Conservation (phyloP, 2,797 vertebrate species). For the Mionectes olivaceus region DNA sequence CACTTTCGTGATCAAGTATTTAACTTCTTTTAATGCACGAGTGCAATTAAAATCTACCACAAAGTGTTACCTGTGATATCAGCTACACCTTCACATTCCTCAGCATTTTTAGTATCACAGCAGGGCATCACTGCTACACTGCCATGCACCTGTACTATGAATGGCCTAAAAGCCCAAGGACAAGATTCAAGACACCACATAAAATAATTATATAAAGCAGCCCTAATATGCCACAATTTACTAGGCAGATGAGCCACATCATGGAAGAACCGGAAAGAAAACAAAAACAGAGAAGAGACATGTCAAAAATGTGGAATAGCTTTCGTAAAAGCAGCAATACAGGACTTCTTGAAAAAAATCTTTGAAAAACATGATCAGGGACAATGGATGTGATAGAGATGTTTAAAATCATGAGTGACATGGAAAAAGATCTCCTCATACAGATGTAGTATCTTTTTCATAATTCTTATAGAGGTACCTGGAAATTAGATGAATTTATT, state of each 20-base stretch:
- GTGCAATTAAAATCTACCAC: neutral
- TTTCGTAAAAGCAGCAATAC: neutral
- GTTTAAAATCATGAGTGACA: neutral
- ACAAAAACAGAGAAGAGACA: neutral
- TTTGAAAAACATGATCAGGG: neutral
- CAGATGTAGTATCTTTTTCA: neutral
- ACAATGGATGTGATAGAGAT: neutral
- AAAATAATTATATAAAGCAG: neutral
- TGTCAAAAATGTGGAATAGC: neutral
- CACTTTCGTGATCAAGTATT: neutral
- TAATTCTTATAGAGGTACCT: neutral
- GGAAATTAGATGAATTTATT: neutral
- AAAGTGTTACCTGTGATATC: neutral
- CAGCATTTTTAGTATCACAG: neutral
- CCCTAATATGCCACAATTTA: neutral
- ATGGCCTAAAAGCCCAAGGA: neutral
- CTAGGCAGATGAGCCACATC: rapidly evolving
- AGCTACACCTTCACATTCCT: neutral
- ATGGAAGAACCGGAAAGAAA: neutral
- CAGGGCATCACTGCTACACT: neutral
- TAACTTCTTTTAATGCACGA: neutral
- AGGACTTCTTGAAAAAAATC: neutral
- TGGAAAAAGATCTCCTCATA: neutral
- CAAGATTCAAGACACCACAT: neutral
- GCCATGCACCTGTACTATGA: neutral